Evolutionary conservation across 2,797 vertebrate species (phyloP), one percentile per base, ranked within the genome.

Genomic region (Syngnathus acus): DNA sequence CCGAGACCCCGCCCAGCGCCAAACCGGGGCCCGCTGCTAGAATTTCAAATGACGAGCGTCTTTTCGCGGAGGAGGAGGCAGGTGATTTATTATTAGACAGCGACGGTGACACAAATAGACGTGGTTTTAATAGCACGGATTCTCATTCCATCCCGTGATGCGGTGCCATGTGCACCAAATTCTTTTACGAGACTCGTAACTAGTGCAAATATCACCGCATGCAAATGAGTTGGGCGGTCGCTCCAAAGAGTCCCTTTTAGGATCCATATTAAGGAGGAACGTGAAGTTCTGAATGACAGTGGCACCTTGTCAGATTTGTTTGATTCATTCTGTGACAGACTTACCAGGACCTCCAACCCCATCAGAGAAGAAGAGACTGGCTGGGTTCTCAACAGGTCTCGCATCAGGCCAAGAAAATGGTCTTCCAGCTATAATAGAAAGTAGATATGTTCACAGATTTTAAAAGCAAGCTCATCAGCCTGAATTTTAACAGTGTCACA

Each of bases 1-100:
- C 65, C 82, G 84, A 83, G 82, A 86, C 83, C 60, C 83, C 78
- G 85, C 78, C 86, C 78, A 37, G 72, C 82, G 69, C 79, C 84
- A 55, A 72, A 65, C 65, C 66, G 47, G 76, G 75, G 75, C 76
- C 76, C 17, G 79, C 83, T 75, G 81, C 78, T 83, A 81, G 82
- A 86, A 88, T 83, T 81, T 87, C 76, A 84, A 83, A 87, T 85
- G 83, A 78, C 68, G 23, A 55, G 70, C 64, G 59, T 71, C 72
- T 79, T 63, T 63, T 50, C n/a, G 75, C 73, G 82, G 84, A 53
- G 32, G 75, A 73, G 82, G 84, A 82, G 82, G 83, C 82, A 81
- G 71, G 82, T 82, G 78, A 88, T 84, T 83, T 81, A 83, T 78
- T 82, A 82, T 78, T 74, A 73, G 78, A 80, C 72, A 67, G 48